Base-by-base conservation (phyloP, 2,113 vertebrate species). In the Tinamus guttatus region DNA sequence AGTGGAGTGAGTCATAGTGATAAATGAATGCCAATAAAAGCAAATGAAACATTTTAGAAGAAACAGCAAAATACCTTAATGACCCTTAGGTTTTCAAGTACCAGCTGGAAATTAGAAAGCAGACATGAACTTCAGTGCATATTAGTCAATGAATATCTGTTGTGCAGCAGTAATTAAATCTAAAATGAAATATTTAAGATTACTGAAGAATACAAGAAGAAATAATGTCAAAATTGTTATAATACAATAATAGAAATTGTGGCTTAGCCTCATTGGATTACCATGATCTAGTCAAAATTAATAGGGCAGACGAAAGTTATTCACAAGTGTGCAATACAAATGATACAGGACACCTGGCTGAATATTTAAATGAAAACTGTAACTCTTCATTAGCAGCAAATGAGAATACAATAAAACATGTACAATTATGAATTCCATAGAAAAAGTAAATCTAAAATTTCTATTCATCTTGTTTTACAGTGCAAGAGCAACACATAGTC, bases 181-280 rank as follows among this genome's bases (percentile, higher is more conserved):
- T 38, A 78, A 94, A 86, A 58, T 38, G 38, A 91, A 89, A 79
- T 76, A 87, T 68, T 75, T 84, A 84, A 59, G 70, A 75, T 81
- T 71, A 64, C 4, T 30, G 60, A 89, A 80, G 34, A 95, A 65
- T 30, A 5, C 5, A 14, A 78, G 74, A 32, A 73, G 85, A 94
- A 76, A 47, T 25, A 70, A 74, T 69, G 49, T 40, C 36, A 58
- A 45, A 92, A 32, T 49, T 87, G 10, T 71, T 87, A 22, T 56
- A 89, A 94, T 84, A 36, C 22, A 84, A 22, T 67, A 86, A 75
- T 20, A 91, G 4, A 76, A 67, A 11, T n/a, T 51, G 10, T 64
- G 45, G 32, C 51, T 75, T 56, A 92, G 24, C 20, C 45, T 71
- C 36, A 54, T 4, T 81, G 77, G 74, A 84, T 15, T 81, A 68